Evolutionary conservation across 2,797 vertebrate genomes (phyloP).

Genomic region (Staurois parvus): DNA sequence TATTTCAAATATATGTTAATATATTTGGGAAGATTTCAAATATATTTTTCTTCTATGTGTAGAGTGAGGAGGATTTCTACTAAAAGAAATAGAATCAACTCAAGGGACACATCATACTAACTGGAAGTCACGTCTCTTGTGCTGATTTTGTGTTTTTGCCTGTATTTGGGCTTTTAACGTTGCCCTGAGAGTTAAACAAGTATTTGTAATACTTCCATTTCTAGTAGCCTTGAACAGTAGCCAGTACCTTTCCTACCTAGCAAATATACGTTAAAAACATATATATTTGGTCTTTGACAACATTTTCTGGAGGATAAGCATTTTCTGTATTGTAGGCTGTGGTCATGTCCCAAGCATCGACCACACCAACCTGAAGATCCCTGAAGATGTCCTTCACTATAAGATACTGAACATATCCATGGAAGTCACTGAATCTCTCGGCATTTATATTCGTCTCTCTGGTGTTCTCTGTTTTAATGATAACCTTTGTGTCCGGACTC

Average conservation of each 20-base stretch:
- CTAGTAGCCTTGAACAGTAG: too few relatives aligned
- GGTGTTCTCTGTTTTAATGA: conserved; percentile 66
- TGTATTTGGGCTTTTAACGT: too few relatives aligned
- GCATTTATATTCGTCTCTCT: conserved; percentile 54
- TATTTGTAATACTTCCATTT: too few relatives aligned
- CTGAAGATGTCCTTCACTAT: conserved; percentile 65
- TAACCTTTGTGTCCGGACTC: conserved; percentile 55
- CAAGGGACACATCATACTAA: too few relatives aligned
- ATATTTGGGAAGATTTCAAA: too few relatives aligned
- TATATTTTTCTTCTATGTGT: too few relatives aligned
- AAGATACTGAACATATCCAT: conserved; percentile 65
- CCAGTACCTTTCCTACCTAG: background rate
- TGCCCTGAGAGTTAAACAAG: too few relatives aligned
- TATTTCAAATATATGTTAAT: too few relatives aligned
- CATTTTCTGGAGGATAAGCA: conserved; percentile 59
- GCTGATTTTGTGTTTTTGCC: too few relatives aligned
- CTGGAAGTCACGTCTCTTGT: too few relatives aligned
- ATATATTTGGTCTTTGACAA: conserved; percentile 66
- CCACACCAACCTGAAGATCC: conserved; percentile 58
- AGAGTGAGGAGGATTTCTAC: too few relatives aligned
- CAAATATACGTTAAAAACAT: conserved; percentile 43
- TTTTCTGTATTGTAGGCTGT: conserved; percentile 59
- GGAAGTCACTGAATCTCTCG: conserved; percentile 65
- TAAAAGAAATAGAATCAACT: too few relatives aligned
- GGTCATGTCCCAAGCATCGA: conserved; percentile 68